These are phyloP conservation scores for Penaeus vannamei DNA, from an alignment of 1,140 invertebrate genomes.

Conservation along the genomic window DNA sequence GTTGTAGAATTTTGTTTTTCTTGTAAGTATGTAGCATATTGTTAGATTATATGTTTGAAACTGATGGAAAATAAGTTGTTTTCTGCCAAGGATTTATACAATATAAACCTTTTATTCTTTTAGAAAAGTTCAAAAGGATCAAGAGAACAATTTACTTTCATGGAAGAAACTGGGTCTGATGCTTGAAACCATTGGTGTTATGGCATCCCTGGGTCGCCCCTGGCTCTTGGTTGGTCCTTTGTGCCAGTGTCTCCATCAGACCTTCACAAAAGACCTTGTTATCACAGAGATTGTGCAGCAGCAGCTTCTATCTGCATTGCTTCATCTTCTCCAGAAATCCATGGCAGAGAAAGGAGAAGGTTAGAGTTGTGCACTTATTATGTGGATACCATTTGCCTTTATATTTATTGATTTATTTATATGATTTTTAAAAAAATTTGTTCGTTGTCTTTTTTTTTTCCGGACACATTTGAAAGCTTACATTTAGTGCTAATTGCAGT, in stretches of 20 bases:
- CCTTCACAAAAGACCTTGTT: slow-evolving; percentile 39
- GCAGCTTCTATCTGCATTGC: slow-evolving; percentile 46
- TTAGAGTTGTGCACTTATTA: background rate
- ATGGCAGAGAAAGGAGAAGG: slow-evolving; percentile 40
- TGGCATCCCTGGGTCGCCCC: slow-evolving; percentile 32
- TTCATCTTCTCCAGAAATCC: slow-evolving; percentile 51
- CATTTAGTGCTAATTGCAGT: no score
- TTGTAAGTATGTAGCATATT: no score
- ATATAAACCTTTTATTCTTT: background rate
- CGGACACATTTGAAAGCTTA: no score
- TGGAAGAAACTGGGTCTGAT: slow-evolving; percentile 51
- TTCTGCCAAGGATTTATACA: no score
- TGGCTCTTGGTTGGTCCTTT: slow-evolving; percentile 43
- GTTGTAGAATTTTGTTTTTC: no score
- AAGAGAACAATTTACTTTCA: background rate
- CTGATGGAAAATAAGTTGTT: no score
- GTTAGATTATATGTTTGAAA: no score
- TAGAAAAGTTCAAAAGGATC: slow-evolving; percentile 32
- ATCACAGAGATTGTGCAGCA: slow-evolving; percentile 41
- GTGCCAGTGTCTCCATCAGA: slow-evolving; percentile 33
- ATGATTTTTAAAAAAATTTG: no score
- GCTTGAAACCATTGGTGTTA: slow-evolving; percentile 53
- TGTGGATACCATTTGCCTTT: background rate
- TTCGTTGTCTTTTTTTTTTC: no score
- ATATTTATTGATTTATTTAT: no score